Conservation (phyloP, 2,797 vertebrate genomes). For the Spinus pinus region DNA sequence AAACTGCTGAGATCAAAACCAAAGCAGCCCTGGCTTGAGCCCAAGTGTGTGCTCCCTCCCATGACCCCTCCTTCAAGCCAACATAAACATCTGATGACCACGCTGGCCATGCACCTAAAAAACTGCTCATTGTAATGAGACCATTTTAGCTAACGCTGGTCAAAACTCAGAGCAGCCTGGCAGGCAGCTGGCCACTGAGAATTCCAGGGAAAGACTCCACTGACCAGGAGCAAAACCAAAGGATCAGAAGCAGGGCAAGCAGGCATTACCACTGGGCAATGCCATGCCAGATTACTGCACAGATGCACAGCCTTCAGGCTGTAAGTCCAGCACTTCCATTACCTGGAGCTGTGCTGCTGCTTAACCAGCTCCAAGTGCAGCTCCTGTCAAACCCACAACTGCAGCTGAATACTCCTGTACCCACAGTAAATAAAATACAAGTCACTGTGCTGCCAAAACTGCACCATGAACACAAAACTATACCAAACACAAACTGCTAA, state of each 20-base stretch:
- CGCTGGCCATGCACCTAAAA: not conserved
- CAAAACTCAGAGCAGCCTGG: not conserved
- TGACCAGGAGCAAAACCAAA: not conserved
- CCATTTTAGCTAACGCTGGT: fast-evolving
- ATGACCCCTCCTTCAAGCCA: not conserved
- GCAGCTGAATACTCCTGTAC: not conserved
- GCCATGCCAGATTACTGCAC: not conserved
- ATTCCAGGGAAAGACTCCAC: not conserved
- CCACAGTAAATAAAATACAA: not conserved
- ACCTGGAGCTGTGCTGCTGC: not conserved
- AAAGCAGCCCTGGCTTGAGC: not conserved
- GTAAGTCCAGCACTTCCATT: not conserved
- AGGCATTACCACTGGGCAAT: not conserved
- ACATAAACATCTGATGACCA: not conserved
- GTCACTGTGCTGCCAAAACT: not conserved
- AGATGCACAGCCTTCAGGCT: not conserved
- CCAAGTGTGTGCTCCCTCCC: not conserved
- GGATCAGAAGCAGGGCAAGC: not conserved
- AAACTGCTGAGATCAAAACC: not conserved
- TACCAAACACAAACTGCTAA: not conserved
- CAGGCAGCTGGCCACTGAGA: fast-evolving
- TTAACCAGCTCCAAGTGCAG: not conserved
- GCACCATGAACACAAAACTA: not conserved
- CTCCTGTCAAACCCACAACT: not conserved
- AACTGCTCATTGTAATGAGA: not conserved